Evolutionary conservation across 2,113 vertebrate genomes (phyloP), one percentile per base, ranked within the genome.

Genomic region (Hirundichthys speculiger): DNA sequence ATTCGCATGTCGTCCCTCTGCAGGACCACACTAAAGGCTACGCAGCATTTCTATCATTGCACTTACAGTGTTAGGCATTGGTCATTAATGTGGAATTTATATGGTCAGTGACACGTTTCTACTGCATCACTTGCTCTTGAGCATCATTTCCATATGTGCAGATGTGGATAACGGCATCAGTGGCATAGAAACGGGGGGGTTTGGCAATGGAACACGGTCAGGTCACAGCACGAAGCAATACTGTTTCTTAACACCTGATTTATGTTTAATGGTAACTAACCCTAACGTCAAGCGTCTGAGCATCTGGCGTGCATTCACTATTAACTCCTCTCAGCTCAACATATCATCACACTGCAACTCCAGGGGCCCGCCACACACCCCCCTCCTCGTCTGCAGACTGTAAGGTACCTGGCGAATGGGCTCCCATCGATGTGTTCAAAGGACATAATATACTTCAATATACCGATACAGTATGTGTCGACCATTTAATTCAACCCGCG

Each of bases 381-480:
- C 15, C 43, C 0, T 13, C 15, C 0, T 48, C 50, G 15, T 59
- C 59, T 69, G 69, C 53, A 69, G 72, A 60, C 69, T 69, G 42
- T 89, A 88, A 90, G 89, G 88, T 87, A 71, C 82, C 73, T 64
- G 83, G 87, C 87, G 86, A 91, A 90, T 90, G 84, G 74, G 64
- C 72, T 47, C 41, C 59, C 51, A 71, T 73, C 57, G 24, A 50
- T 12, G 40, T 64, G 62, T 65, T 82, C 50, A 74, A n/a, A 30
- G 38, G 54, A 73, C 60, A 68, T 34, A 9, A 34, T 10, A 9
- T 47, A 13, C 18, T 64, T 58, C 0, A 0, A 47, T 34, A 52
- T 51, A 56, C 25, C 24, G 45, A 68, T 15, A 45, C 24, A 43
- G 18, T 20, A 54, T 5, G 46, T 43, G 13, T 47, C 25, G 16